Base-by-base conservation (phyloP, 2,797 vertebrate species). In the Iguana delicatissima region DNA sequence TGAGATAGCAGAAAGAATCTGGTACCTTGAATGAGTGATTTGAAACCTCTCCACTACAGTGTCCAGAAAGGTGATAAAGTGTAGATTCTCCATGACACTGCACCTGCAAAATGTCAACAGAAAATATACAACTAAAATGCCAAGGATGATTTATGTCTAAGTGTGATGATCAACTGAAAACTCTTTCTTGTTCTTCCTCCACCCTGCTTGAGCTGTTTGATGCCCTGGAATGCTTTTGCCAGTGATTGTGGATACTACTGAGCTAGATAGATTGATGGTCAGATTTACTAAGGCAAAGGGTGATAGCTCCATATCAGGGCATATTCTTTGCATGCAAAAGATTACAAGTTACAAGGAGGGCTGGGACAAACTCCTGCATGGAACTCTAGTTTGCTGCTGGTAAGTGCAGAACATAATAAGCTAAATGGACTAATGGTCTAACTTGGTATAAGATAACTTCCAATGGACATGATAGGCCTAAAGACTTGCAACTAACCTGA, bases 51-150 rank as follows among this genome's bases (percentile, higher is more conserved):
- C 97, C 97, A 91, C 86, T 96, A 96, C 98, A 98, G 92, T 95
- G 94, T 46, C 97, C 97, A 29, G 96, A 97, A 92, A 98, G 95
- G 52, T 96, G 94, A 85, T 96, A 93, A 12, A 91, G 82, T 0
- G 90, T 64, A 46, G 95, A 64, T 73, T 97, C 97, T 92, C 97
- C 97, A 64, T 95, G 97, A 97, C 98, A 98, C 96, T 96, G 97
- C 97, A 98, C 97, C 98, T 98, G 97, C 97, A 92, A 97, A 97
- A 97, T 86, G 80, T 42, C 62, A 95, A 62, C 1, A 92, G 89
- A 77, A 89, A 82, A 91, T 29, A 92, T 83, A 90, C 35, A 18
- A 79, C 0, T 14, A 84, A 87, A 52, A 89, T 38, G 14, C 12
- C 52, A 62, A 67, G 76, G 4, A 18, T 50, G 38, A 18, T 1